These are phyloP conservation scores for Arbacia lixula DNA, from an alignment of 53 echinoderm and acorn worm species.

Conservation along the genomic window DNA sequence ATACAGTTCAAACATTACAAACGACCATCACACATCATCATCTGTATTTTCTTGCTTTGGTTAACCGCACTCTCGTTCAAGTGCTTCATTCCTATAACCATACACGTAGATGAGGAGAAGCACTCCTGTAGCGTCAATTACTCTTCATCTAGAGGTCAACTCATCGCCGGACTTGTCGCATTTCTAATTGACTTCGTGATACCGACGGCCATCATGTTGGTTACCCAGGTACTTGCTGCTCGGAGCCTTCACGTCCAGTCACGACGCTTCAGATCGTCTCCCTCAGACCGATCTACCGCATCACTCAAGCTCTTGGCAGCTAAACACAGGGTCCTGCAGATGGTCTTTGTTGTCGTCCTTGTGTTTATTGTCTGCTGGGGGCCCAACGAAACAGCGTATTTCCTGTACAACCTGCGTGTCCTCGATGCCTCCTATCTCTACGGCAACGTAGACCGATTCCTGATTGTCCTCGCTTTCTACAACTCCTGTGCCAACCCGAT, in stretches of 20 bases:
- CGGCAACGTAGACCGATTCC: constrained; percentile 3
- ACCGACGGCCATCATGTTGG: constrained; percentile 22
- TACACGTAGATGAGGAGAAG: too few species aligned
- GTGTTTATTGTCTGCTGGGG: constrained; percentile 41
- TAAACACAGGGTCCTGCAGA: constrained; percentile 12
- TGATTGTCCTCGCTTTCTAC: constrained; percentile 10
- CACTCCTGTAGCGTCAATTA: too few species aligned
- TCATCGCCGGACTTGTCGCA: too few species aligned
- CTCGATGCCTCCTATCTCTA: constrained; percentile 32
- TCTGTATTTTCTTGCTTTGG: too few species aligned
- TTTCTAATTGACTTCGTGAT: constrained; percentile 17
- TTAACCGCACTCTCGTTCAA: too few species aligned
- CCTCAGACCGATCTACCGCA: background rate
- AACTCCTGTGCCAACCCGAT: constrained; percentile 43
- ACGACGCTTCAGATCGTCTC: background rate
- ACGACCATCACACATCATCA: too few species aligned
- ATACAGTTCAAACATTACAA: too few species aligned
- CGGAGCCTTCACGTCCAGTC: constrained; percentile 13
- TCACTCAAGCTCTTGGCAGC: constrained; percentile 17
- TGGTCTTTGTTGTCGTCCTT: constrained; percentile 10
- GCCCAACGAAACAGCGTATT: constrained; percentile 23
- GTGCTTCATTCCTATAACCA: too few species aligned
- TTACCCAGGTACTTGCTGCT: constrained; percentile 26
- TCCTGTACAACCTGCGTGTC: constrained; percentile 13
- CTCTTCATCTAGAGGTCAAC: too few species aligned